Conservation (phyloP, 2,888 invertebrate genomes). For the Sarcophaga rosellei region DNA sequence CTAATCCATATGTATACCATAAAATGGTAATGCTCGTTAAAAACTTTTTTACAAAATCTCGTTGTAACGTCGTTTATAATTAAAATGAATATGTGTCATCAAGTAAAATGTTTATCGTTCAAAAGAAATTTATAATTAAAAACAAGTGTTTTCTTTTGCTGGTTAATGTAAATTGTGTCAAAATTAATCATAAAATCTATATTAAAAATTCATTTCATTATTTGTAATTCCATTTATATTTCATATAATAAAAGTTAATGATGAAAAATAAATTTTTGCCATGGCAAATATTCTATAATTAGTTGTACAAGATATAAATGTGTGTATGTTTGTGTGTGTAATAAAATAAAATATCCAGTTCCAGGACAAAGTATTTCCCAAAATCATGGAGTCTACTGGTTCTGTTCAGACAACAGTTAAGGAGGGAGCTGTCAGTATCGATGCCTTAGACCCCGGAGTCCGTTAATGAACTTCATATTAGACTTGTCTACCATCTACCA, state of each 20-base stretch:
- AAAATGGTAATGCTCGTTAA: too few species aligned
- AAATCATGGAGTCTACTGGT: too few species aligned
- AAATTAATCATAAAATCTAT: too few species aligned
- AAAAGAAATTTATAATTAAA: not conserved
- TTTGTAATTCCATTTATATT: too few species aligned
- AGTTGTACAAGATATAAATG: not conserved
- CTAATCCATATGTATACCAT: too few species aligned
- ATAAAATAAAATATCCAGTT: not conserved
- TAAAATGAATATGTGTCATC: constrained; percentile 4
- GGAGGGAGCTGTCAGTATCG: too few species aligned
- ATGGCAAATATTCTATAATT: not conserved
- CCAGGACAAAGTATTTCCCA: constrained; percentile 20
- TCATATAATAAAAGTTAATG: not conserved
- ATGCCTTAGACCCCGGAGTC: too few species aligned
- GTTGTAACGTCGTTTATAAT: not conserved
- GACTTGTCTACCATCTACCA: too few species aligned
- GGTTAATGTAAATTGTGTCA: constrained; percentile 16
- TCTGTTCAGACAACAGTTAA: too few species aligned
- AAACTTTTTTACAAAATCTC: too few species aligned
- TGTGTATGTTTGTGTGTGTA: not conserved
- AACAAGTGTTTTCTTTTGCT: not conserved
- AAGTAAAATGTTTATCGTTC: not conserved
- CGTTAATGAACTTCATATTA: too few species aligned
- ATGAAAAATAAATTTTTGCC: not conserved
- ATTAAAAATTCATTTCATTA: too few species aligned